Base-by-base conservation (phyloP, 2,888 invertebrate species). In the Dione juno region DNA sequence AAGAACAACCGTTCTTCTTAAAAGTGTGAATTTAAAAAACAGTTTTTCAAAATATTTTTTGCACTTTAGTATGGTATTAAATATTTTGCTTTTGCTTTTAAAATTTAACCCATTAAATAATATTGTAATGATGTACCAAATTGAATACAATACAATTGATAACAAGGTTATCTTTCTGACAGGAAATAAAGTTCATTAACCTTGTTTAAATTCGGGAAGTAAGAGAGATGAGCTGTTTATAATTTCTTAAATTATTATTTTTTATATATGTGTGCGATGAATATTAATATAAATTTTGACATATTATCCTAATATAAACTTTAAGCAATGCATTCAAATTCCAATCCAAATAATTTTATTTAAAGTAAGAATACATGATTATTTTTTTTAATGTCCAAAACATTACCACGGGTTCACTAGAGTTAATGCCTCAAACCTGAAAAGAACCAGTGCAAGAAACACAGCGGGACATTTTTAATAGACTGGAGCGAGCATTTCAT, bases 121-220 rank as follows among this genome's bases (percentile, higher is more conserved):
- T 67, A 61, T 71, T 73, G 72, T 75, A 75, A 61, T 64, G 68
- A 74, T 73, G 70, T 70, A 57, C 61, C 70, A 69, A 76, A 77
- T 77, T 77, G 75, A 76, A 71, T 73, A 73, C 75, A 75, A 73
- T 74, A 75, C 77, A 77, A 77, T 78, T 77, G 76, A 77, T 76
- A 78, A 77, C 76, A 77, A 77, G 76, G 76, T 76, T 82, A 80
- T 80, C 82, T 82, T 77, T 78, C 71, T 77, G 76, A 82, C 72
- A 83, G 89, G 89, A 88, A 84, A 81, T 79, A 54, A 75, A 78
- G 86, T 83, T 86, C 83, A 79, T 77, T 79, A 82, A 80, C 86
- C 83, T 76, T 74, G 59, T 40, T 72, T 45, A 72, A 70, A 67
- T 65, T 50, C 16, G 43, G 57, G 69, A 71, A 71, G 69, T 73